Evolutionary conservation across 2,797 vertebrate genomes (phyloP), one percentile per base, ranked within the genome.

Genomic region (Takifugu rubripes): DNA sequence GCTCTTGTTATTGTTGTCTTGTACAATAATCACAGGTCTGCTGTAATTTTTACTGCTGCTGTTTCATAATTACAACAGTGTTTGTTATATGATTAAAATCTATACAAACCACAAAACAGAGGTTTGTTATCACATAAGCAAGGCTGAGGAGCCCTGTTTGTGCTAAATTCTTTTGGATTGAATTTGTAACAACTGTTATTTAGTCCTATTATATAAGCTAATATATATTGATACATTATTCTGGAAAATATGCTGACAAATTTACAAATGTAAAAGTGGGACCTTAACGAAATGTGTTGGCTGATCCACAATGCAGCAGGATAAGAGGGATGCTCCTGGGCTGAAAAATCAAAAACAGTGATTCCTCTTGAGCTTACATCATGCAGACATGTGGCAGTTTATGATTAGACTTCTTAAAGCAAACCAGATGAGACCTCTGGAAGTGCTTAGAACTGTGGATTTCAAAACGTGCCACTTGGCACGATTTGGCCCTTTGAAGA

Each of bases 381-480:
- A 70, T 48, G 48, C 60, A 33, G 47, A 56, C 25, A 15, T 57
- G 64, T 75, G 66, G 54, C 55, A 47, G 78, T 73, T 81, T 57
- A 47, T 70, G 65, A 85, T 84, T 79, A 82, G 66, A 66, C 56
- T 62, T 46, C 26, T 55, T 40, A 70, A 74, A 72, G 66, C 14
- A 46, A 53, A 61, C 65, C 52, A 74, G 71, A 75, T 54, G 65
- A 58, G 50, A 69, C 56, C 40, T 85, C 78, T 84, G 78, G 78
- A 81, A 82, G 74, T 50, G 66, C 48, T 87, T 85, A 80, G 68
- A 61, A 62, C 58, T 59, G 78, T 6, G 73, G 78, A 74, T 81
- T 70, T 31, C 55, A 57, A 55, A 83, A 84, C 59, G 61, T 82
- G 76, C 72, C 5, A 33, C 54, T 9, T 54, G 58, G 78, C 86